Base-by-base conservation (phyloP, 2,888 invertebrate genomes). In the Pachymerium ferrugineum region DNA sequence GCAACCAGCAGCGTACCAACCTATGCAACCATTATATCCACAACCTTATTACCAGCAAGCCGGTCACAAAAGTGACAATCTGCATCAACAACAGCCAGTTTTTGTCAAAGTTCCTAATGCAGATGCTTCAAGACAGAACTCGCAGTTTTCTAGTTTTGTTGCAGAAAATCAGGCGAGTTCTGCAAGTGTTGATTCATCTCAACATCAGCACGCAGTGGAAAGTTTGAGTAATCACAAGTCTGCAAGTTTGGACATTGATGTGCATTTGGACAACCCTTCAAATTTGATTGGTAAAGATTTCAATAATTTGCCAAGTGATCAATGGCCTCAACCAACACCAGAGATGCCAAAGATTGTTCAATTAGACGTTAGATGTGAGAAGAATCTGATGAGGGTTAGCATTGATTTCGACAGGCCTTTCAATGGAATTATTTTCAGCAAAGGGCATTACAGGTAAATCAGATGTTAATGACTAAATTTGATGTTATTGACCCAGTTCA, bases 281-380 rank as follows among this genome's bases (percentile, higher is more conserved):
- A 47, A 22, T 42, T n/a, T 42, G 14, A 29, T 25, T 4, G 72
- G 19, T 31, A 70, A 28, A 38, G 70, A 19, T 25, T 70, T 35
- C 74, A 71, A 33, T 67, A 68, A 33, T 22, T 30, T 28, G 19
- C 72, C 54, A 72, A 74, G 74, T 19, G 94, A 94, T 77, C 89
- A 91, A 10, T 94, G 94, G 94, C 91, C 93, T 0, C 89, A 90
- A 0, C 90, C 91, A 0, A 89, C 89, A 3, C 90, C 91, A 10
- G 94, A 95, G 79, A 94, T 94, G 93, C 94, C 95, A 0, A 94
- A 94, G 83, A 95, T 95, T 76, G 89, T 93, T 10, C 93, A 93
- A 0, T 84, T 95, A 12, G 95, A 96, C 79, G 95, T 95, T 0
- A 94, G 95, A 82, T 96, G 95, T 82, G 95, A 95, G 83, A 94